phyloP scores from a whole-genome alignment of 2,113 vertebrate species.

The Mustela lutreola region DNA sequence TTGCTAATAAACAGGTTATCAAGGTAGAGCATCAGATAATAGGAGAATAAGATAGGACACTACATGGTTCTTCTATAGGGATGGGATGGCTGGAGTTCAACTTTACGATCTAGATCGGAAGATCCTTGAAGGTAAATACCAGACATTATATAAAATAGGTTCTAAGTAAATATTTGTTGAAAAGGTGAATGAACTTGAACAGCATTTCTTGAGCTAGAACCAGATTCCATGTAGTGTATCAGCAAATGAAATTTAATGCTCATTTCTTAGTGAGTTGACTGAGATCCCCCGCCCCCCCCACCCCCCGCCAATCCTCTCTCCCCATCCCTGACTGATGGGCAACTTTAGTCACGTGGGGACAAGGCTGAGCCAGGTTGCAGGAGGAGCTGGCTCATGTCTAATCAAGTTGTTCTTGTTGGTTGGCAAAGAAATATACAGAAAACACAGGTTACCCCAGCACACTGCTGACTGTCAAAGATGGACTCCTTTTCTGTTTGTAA shows the following conservation, averaged over 20 bases:
- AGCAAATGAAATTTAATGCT: background rate
- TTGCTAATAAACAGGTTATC: background rate
- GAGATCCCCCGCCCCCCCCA: background rate
- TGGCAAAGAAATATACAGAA: background rate
- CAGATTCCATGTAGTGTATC: background rate
- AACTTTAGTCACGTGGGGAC: background rate
- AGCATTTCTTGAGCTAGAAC: background rate
- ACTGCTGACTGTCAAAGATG: background rate
- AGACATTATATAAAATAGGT: background rate
- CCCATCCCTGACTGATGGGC: fast-evolving
- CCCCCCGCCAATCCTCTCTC: too few species aligned
- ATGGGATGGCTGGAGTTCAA: background rate
- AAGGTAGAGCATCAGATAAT: background rate
- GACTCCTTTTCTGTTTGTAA: background rate
- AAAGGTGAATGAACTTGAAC: conserved; percentile 2
- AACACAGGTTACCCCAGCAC: background rate
- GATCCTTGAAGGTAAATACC: background rate
- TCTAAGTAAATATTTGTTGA: background rate
- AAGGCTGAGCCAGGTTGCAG: background rate
- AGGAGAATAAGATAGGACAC: background rate
- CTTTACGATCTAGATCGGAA: background rate
- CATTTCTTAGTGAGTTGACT: background rate
- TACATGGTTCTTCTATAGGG: background rate
- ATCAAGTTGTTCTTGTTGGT: background rate
- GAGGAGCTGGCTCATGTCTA: too few species aligned